Percentiles rank a stretch among this genome's conserved stretches.
Evolutionary conservation across 2,113 vertebrate species (phyloP).

Genomic region (Poecilia latipinna): DNA sequence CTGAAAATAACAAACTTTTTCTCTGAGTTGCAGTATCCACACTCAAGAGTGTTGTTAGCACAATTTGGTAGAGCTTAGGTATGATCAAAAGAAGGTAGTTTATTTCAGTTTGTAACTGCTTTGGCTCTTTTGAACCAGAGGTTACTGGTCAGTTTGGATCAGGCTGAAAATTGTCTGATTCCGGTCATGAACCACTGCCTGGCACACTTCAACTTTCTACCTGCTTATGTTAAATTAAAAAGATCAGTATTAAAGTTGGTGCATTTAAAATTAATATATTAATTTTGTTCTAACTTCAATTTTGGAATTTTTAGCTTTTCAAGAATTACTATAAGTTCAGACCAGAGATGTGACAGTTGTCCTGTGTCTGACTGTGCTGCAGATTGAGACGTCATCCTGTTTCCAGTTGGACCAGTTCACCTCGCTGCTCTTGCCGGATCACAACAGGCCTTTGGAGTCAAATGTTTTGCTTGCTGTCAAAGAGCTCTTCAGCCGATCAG

Average conservation of each 20-base stretch:
- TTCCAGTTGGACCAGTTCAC: constrained; percentile 76
- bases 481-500: constrained; percentile 79
- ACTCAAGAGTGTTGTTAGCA: too few relatives aligned
- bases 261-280: not conserved
- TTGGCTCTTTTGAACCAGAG: too few relatives aligned
- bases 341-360: not conserved
- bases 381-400: constrained; percentile 76
- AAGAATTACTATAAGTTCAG: not conserved
- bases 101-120: too few relatives aligned
- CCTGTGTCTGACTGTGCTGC: not conserved
- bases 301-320: not conserved
- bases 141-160: too few relatives aligned
- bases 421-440: constrained; percentile 83
- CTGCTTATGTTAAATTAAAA: not conserved
- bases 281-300: too few relatives aligned
- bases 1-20: too few relatives aligned
- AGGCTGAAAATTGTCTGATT: too few relatives aligned
- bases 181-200: too few relatives aligned
- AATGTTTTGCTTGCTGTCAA: constrained; percentile 78
- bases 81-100: too few relatives aligned
- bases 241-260: not conserved
- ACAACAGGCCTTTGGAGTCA: constrained; percentile 87
- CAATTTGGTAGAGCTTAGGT: too few relatives aligned
- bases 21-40: too few relatives aligned
- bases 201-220: too few relatives aligned